Conservation (phyloP, 1,140 invertebrate genomes). For the Homalodisca vitripennis region DNA sequence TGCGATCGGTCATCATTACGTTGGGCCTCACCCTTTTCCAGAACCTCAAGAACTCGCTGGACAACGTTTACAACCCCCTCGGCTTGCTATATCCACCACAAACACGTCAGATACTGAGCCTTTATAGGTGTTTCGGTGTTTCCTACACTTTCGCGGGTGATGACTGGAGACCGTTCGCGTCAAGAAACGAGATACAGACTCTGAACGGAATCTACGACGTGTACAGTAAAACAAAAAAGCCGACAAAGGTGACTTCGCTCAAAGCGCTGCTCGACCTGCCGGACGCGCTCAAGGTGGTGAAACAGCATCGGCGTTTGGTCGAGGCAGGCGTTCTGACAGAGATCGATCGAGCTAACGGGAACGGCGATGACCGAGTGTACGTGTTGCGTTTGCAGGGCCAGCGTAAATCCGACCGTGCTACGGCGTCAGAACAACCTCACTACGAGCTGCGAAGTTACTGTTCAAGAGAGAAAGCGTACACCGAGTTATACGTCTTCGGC, state of each 20-base stretch:
- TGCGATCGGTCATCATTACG: conserved; percentile 9
- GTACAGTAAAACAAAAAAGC: background rate
- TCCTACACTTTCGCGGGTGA: background rate
- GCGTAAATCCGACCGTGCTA: too few relatives aligned
- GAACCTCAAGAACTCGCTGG: background rate
- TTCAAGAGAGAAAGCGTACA: too few relatives aligned
- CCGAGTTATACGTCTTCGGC: too few relatives aligned
- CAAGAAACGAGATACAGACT: background rate
- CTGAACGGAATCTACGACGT: background rate
- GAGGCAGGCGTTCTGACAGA: background rate
- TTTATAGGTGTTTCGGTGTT: conserved; percentile 8
- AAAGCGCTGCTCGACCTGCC: background rate
- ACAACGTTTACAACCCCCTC: background rate
- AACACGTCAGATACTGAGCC: background rate
- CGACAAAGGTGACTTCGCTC: background rate
- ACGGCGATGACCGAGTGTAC: background rate
- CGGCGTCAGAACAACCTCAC: too few relatives aligned
- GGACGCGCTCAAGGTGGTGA: background rate
- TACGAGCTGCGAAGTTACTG: too few relatives aligned
- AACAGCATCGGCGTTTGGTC: background rate
- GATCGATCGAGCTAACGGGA: background rate
- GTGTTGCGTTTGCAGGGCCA: too few relatives aligned
- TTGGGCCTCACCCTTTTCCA: background rate
- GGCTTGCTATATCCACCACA: background rate
- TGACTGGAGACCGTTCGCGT: background rate